Evolutionary conservation across 1,140 invertebrate genomes (phyloP), one percentile per base, ranked within the genome.

Genomic region (Heliconius himera): DNA sequence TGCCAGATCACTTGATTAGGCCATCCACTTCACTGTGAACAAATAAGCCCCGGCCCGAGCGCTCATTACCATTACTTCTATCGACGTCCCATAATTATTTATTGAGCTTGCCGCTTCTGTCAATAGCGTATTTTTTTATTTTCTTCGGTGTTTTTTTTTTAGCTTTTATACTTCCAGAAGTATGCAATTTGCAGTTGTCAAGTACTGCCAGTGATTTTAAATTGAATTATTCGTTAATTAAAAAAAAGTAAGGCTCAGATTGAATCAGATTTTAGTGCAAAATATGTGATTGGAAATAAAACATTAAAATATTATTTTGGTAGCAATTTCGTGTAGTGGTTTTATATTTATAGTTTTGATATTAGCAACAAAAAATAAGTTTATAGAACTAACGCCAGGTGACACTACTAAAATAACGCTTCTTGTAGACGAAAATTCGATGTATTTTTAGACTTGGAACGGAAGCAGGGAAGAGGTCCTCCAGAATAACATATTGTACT

Each of bases 1-100:
- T 77, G 73, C 75, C 73, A 66, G 79, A 82, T 86, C 77, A 83
- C 78, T 87, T 88, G 88, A 89, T 88, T 87, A 83, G 82, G 78
- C 80, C 81, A 76, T 74, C 79, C 77, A 81, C 76, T 87, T 87
- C 85, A 83, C 85, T 88, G 87, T 83, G 81, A 83, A 89, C 81
- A 83, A 86, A 85, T 84, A 82, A 76, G 79, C 82, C 82, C 81
- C 84, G 87, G 82, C 51, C 78, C 80, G 51, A 60, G 70, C 76
- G 70, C 60, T 80, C 81, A 77, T 81, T 82, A 87, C 78, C 86
- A 79, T 81, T 76, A 70, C 75, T 76, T 81, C 80, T 73, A 77
- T 81, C 71, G 76, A 72, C 76, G 29, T 29, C 33, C 51, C 78
- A 75, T 79, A 79, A 77, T 80, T 80, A 75, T 80, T 77, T 77